Evolutionary conservation across 2,797 vertebrate species (phyloP), one percentile per base, ranked within the genome.

Genomic region (Gymnothorax javanicus): DNA sequence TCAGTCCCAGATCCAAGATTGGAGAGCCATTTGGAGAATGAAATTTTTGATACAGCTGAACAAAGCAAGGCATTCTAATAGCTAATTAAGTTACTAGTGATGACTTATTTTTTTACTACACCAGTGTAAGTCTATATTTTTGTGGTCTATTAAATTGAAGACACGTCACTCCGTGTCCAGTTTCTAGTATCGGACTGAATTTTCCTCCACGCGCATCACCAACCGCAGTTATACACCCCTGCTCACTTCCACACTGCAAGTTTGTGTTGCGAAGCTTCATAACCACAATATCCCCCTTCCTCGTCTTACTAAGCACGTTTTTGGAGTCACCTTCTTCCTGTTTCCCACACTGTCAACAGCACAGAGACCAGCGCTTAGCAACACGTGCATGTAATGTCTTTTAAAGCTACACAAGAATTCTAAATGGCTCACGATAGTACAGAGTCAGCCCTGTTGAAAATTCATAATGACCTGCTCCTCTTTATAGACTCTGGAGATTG

Each of bases 321-420:
- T 59, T 12, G n/a, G 86, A 71, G 81, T 87, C 86, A 87, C 83
- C 81, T 17, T 87, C 81, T 17, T 87, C 67, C 81, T 87, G 64
- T 87, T 83, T 83, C 56, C 86, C 81, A 73, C 67, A 64, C 27
- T 33, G 62, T 57, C 81, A 15, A 56, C 33, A 7, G 6, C 59
- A 83, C 20, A 84, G 59, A n/a, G 20, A 87, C 52, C 27, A 25
- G 56, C 12, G 27, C 64, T 60, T 43, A 85, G 67, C 84, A 87
- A 87, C 86, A 56, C 50, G 64, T 27, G 50, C 52, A 12, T 71
- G 52, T 54, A 6, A 83, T 20, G 57, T 56, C 79, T n/a, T 23
- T 57, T 54, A 82, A 82, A 82, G 56, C 58, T 25, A 83, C 82
- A 43, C 33, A 43, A 43, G 33, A 43, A 2, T 1, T 43, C 33